A percentile compares a stretch with the other conserved stretches of the same genome.
phyloP scores from a whole-genome alignment of 92 coral and sea anemone species.

The Porites rus region DNA sequence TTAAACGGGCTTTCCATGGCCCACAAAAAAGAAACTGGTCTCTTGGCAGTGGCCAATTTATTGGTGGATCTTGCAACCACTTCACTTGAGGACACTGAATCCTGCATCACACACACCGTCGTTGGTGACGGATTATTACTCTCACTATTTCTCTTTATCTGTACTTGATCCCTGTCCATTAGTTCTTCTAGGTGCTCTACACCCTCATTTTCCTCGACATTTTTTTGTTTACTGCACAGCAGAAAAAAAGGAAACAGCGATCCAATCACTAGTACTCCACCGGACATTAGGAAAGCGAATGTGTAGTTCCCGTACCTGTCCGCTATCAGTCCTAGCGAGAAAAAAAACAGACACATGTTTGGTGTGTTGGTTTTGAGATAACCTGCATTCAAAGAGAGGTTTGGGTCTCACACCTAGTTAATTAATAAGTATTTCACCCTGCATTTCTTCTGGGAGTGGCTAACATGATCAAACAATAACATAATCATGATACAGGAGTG shows the following conservation, averaged over 20 bases:
- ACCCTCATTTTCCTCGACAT: neutral
- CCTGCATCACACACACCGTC: neutral
- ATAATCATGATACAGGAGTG: too few species aligned
- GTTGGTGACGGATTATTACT: neutral
- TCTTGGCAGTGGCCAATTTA: neutral
- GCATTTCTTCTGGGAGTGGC: too few species aligned
- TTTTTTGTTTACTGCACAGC: neutral
- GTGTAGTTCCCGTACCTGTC: slow-evolving; percentile 36
- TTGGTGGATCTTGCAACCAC: neutral
- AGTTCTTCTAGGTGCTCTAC: slow-evolving; percentile 32
- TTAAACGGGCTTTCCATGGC: slow-evolving; percentile 37
- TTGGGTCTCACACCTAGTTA: too few species aligned
- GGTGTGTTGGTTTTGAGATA: neutral
- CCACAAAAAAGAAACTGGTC: slow-evolving; percentile 42
- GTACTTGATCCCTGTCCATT: slow-evolving; percentile 30
- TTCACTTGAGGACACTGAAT: neutral
- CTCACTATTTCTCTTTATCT: neutral
- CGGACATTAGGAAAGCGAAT: slow-evolving; percentile 30
- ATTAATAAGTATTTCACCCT: too few species aligned
- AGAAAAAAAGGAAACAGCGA: slow-evolving; percentile 35
- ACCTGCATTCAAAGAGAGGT: neutral
- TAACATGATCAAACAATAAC: too few species aligned
- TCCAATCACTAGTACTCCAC: slow-evolving; percentile 18
- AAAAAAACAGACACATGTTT: neutral
- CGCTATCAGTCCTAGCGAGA: slow-evolving; percentile 29